Conservation (phyloP, 2,797 vertebrate species). For the Chaenodraco wilsoni region DNA sequence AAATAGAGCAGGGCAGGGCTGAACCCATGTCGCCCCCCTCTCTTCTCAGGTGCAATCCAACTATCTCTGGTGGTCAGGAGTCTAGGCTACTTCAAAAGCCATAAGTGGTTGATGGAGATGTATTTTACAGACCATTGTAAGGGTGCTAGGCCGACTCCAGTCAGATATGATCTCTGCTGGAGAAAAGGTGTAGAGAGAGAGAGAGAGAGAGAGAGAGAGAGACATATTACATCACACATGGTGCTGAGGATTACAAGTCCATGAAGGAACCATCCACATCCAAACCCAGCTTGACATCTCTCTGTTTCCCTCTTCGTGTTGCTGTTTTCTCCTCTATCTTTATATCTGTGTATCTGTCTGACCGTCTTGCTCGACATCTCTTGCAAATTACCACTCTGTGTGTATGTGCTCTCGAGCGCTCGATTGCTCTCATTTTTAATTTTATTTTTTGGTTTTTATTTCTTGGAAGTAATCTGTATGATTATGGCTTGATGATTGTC, state of each 20-base stretch:
- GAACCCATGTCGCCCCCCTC: conserved; percentile 29
- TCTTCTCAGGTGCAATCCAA: conserved; percentile 65
- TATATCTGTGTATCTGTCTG: conserved; percentile 49
- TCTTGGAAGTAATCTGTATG: conserved; percentile 49
- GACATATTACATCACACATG: conserved; percentile 53
- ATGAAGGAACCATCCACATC: conserved; percentile 37
- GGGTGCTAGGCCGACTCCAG: conserved; percentile 60
- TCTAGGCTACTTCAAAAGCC: conserved; percentile 71
- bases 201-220: conserved; percentile 27
- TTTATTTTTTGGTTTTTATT: conserved; percentile 49
- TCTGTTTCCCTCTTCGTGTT: conserved; percentile 6
- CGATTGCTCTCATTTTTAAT: conserved; percentile 40
- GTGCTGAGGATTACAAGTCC: conserved; percentile 41
- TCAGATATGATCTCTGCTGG: conserved; percentile 72
- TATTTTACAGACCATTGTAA: conserved; percentile 72
- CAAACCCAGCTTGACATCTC: conserved; percentile 43
- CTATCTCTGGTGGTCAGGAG: conserved; percentile 75
- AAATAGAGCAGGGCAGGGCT: conserved; percentile 48
- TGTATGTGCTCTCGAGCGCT: conserved; percentile 24
- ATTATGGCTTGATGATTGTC: too few relatives aligned
- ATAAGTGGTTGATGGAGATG: conserved; percentile 79
- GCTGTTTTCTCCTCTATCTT: conserved; percentile 33
- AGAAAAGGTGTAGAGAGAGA: conserved; percentile 48
- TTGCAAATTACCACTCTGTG: conserved; percentile 46
- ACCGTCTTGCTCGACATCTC: conserved; percentile 15